Conservation (phyloP, 30 jellyfish, hydroid and myxozoan genomes). For the Hydractinia echinata region DNA sequence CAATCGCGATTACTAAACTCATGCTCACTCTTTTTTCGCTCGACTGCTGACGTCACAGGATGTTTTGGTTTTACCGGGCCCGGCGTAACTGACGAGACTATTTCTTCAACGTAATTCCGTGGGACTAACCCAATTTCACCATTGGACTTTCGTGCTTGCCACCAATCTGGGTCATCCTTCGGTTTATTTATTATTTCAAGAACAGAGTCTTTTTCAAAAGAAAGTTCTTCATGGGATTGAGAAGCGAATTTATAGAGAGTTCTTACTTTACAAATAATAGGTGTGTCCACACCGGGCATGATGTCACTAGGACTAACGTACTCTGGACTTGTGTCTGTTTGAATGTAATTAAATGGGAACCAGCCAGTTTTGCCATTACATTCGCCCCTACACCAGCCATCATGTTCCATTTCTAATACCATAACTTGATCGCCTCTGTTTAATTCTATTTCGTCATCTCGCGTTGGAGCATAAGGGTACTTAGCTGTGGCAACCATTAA, state of each 20-base stretch:
- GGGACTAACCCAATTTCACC: constrained; percentile 95
- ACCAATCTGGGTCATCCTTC: constrained; percentile 96
- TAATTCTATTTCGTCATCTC: constrained; percentile 85
- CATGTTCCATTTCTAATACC: constrained; percentile 82
- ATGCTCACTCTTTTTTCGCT: constrained; percentile 47
- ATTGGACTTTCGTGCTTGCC: constrained; percentile 83
- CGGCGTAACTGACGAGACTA: constrained; percentile 43
- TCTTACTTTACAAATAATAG: constrained; percentile 63
- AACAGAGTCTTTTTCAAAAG: constrained; percentile 76
- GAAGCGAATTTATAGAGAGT: constrained; percentile 78
- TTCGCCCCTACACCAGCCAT: constrained; percentile 98
- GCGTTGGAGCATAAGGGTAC: constrained; percentile 56
- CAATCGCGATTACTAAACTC: constrained; percentile 70
- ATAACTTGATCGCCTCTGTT: constrained; percentile 76
- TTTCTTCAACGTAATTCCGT: constrained; percentile 85
- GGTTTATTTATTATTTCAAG: constrained; percentile 78
- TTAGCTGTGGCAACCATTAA: constrained; percentile 63
- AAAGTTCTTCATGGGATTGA: constrained; percentile 77
- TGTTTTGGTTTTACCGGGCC: constrained; percentile 43
- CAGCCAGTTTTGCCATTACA: constrained; percentile 79
- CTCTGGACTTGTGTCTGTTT: constrained; percentile 58
- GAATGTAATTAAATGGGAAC: constrained; percentile 89
- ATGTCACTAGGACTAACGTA: constrained; percentile 81
- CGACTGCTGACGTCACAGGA: constrained; percentile 1
- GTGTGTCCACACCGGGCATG: constrained; percentile 33